Conservation (phyloP, 2,113 vertebrate genomes). For the Hiodon alosoides region DNA sequence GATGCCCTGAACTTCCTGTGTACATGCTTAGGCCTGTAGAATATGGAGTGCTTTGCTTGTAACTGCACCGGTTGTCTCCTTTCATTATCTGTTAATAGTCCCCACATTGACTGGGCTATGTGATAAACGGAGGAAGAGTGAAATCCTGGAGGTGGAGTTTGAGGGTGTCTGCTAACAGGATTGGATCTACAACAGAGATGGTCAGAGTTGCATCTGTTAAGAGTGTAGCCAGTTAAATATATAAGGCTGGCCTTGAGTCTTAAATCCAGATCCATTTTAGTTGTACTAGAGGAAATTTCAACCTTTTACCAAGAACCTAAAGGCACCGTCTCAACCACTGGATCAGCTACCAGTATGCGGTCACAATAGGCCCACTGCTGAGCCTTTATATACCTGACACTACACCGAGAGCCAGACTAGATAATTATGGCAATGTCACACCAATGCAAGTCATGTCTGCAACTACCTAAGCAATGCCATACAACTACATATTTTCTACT, state of each 20-base stretch:
- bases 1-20: slow-evolving; percentile 75
- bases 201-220: slow-evolving; percentile 25
- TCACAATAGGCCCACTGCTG: neutral
- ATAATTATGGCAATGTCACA: neutral
- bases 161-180: slow-evolving; percentile 65
- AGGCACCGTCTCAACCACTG: neutral
- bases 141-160: slow-evolving; percentile 84
- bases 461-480: neutral
- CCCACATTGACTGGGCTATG: slow-evolving; percentile 88
- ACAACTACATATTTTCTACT: too few relatives aligned
- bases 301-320: too few relatives aligned
- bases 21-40: slow-evolving; percentile 84
- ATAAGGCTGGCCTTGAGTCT: neutral
- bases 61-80: slow-evolving; percentile 79
- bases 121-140: slow-evolving; percentile 83
- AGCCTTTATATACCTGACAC: neutral
- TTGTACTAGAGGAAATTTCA: neutral
- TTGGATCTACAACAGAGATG: slow-evolving; percentile 52
- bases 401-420: neutral
- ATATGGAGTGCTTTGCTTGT: slow-evolving; percentile 78
- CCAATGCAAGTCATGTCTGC: neutral
- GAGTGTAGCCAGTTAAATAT: slow-evolving; percentile 48
- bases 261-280: too few relatives aligned
- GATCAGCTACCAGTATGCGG: neutral
- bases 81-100: slow-evolving; percentile 96